phyloP scores from a whole-genome alignment of 2,797 vertebrate genomes.

The Urocyon cinereoargenteus region DNA sequence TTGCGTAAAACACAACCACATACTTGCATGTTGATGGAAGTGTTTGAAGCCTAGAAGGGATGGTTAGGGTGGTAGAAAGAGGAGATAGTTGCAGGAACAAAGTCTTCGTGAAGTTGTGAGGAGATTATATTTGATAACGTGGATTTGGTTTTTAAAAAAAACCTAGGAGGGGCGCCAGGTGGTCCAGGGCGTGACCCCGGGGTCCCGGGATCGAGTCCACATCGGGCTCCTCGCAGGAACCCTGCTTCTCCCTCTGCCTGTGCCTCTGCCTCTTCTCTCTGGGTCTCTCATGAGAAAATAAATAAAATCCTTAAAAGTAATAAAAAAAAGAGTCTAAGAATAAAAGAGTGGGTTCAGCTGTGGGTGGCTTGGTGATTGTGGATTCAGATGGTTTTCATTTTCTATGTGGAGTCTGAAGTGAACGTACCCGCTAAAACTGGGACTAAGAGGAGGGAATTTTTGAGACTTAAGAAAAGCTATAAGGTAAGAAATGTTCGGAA shows the following conservation, averaged over 20 bases:
- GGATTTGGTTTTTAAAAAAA: background rate
- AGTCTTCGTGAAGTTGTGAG: background rate
- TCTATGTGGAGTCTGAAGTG: background rate
- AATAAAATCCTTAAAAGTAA: too few species aligned
- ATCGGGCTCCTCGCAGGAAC: too few species aligned
- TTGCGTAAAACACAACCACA: background rate
- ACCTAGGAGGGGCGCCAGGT: too few species aligned
- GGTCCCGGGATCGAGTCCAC: too few species aligned
- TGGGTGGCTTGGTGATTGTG: background rate
- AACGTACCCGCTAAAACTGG: constrained; percentile 25
- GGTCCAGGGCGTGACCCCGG: too few species aligned
- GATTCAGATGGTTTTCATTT: constrained; percentile 45
- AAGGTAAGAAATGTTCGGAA: background rate
- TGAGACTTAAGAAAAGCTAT: background rate
- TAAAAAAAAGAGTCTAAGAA: background rate
- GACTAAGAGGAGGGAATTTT: background rate
- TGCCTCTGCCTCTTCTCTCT: too few species aligned
- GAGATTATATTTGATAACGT: background rate
- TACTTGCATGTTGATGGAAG: background rate
- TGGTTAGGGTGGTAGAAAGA: background rate
- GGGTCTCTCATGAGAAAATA: too few species aligned
- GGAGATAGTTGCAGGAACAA: background rate
- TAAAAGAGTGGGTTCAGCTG: background rate
- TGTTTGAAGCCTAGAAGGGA: constrained; percentile 10
- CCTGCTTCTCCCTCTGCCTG: too few species aligned